Evolutionary conservation across 1,140 invertebrate genomes (phyloP).

Genomic region (Caenorhabditis latens): DNA sequence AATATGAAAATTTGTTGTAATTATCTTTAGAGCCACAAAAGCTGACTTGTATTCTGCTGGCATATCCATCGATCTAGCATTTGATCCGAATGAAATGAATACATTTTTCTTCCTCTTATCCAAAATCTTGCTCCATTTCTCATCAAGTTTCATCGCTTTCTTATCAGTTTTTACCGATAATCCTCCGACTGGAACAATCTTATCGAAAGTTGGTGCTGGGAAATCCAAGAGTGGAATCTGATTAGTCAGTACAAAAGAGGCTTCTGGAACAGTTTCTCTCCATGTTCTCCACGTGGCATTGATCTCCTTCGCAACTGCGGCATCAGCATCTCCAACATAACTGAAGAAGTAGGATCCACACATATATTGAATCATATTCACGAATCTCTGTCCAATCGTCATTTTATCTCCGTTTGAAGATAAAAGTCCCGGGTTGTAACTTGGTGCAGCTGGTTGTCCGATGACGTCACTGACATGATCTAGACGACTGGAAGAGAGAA

Average conservation of each 20-base stretch:
- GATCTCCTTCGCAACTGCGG: slow-evolving; percentile 10
- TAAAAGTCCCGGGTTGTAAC: slow-evolving; percentile 46
- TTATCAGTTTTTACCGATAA: slow-evolving; percentile 52
- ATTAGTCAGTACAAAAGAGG: slow-evolving; percentile 61
- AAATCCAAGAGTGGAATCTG: slow-evolving; percentile 67
- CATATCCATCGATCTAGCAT: slow-evolving; percentile 67
- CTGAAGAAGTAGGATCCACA: slow-evolving; percentile 42
- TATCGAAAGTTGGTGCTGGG: slow-evolving; percentile 64
- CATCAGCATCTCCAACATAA: not conserved
- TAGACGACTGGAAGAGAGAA: not conserved
- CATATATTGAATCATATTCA: slow-evolving; percentile 20
- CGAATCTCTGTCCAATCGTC: slow-evolving; percentile 5
- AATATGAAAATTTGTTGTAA: not conserved
- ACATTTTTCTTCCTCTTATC: slow-evolving; percentile 58
- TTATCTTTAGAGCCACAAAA: not conserved
- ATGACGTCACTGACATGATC: slow-evolving; percentile 40
- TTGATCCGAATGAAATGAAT: slow-evolving; percentile 70
- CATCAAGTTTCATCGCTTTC: slow-evolving; percentile 50
- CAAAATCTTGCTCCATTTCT: slow-evolving; percentile 53
- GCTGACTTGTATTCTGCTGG: slow-evolving; percentile 59
- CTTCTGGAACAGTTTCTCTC: slow-evolving; percentile 36
- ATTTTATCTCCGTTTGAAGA: slow-evolving; percentile 5
- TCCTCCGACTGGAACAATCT: slow-evolving; percentile 68
- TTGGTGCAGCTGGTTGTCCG: slow-evolving; percentile 41
- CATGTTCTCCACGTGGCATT: slow-evolving; percentile 19